These are phyloP conservation scores for Idris sp. DNA, from an alignment of 1,140 invertebrate species.

Conservation along the genomic window DNA sequence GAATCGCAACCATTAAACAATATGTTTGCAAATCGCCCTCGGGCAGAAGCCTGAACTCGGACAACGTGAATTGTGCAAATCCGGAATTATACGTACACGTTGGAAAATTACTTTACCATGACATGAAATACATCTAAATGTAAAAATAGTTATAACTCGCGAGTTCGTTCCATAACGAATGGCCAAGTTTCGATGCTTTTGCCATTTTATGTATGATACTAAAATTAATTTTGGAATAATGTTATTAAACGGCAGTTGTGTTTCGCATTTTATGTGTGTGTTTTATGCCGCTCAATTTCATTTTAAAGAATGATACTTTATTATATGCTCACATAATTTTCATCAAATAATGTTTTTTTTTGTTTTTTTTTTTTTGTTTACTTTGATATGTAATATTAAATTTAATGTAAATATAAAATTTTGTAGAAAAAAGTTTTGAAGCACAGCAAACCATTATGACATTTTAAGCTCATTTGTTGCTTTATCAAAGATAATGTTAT, in stretches of 20 bases:
- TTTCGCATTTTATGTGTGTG: no score
- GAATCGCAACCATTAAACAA: slow-evolving; percentile 58
- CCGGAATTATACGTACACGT: slow-evolving; percentile 49
- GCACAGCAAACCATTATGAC: no score
- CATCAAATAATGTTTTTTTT: no score
- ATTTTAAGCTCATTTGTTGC: no score
- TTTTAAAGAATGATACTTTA: no score
- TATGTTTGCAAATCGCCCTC: slow-evolving; percentile 60
- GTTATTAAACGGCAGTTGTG: slow-evolving; percentile 16
- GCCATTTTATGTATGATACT: slow-evolving; percentile 11
- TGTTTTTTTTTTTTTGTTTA: no score
- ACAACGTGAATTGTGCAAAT: slow-evolving; percentile 63
- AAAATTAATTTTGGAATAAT: slow-evolving; percentile 32
- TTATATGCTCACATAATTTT: no score
- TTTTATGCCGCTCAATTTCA: no score
- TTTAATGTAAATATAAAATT: no score
- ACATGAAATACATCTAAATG: slow-evolving; percentile 51
- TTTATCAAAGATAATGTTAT: no score
- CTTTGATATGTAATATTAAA: no score
- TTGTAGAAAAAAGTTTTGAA: no score
- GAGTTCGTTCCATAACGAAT: slow-evolving; percentile 43
- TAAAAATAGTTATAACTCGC: slow-evolving; percentile 48
- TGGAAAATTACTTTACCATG: slow-evolving; percentile 52
- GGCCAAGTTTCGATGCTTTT: slow-evolving; percentile 32
- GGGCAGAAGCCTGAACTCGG: slow-evolving; percentile 44